Evolutionary conservation across 2,113 vertebrate species (phyloP), one percentile per base, ranked within the genome.

Genomic region (Peromyscus leucopus): DNA sequence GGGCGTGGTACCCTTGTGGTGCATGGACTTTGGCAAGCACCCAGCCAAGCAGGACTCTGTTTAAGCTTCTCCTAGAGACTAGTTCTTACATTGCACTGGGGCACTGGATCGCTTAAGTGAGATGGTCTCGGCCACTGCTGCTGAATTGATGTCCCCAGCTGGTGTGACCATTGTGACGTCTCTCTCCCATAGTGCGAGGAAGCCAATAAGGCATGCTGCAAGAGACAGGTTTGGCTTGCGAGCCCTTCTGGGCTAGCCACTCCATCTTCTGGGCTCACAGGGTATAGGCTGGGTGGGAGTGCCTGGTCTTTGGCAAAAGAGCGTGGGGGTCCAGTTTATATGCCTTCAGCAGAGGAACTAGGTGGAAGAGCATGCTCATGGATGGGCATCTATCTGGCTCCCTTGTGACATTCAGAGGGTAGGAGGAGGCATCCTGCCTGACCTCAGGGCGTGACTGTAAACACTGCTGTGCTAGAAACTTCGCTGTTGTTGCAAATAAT

Each of bases 131-230:
- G 2, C 51, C 26, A 5, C n/a, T 39, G 16, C 55, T 5, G 3
- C 78, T 31, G 26, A 75, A 46, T 31, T 1, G 61, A 33, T 26
- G 28, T 67, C 82, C 8, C 57, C 33, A 31, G 8, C 67, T 21
- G 0, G 0, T 0, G 0, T 24, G 51, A 83, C 55, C 82, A 83
- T 57, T 26, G 71, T 8, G 26, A 74, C 59, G n/a, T 5, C 3
- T 75, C 51, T 67, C 48, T 7, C 28, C 10, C 57, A 5, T 0
- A 46, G 79, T 28, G 55, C 71, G 26, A 7, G 69, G 42, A 71
- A 48, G 31, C 67, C 36, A 36, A 80, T 21, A 67, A 82, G 51
- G 51, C 12, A 31, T 11, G 19, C 7, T 51, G 89, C 65, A 65
- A 82, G 91, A 89, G 74, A 78, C 76, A 82, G 82, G 16, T 9